phyloP scores from a whole-genome alignment of 2,113 vertebrate species.

The Capricornis sumatraensis region DNA sequence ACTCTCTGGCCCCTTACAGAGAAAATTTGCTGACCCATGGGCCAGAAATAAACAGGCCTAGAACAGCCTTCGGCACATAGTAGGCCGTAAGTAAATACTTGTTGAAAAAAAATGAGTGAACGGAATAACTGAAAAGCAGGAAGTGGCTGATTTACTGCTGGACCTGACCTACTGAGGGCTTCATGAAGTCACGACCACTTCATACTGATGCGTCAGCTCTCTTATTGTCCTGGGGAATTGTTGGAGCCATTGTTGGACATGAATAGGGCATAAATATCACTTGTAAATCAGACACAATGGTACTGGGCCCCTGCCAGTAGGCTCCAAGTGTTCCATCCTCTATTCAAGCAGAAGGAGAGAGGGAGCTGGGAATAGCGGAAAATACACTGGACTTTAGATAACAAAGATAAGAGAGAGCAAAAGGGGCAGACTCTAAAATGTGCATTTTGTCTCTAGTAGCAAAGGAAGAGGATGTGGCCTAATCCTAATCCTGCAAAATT shows the following conservation, averaged over 20 bases:
- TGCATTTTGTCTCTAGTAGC: conserved; percentile 54
- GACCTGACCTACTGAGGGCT: neutral
- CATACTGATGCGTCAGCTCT: conserved; percentile 37
- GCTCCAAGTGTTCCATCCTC: neutral
- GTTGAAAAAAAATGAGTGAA: neutral
- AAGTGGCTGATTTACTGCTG: conserved; percentile 26
- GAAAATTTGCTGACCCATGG: neutral
- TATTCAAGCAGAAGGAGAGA: neutral
- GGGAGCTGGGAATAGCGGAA: neutral
- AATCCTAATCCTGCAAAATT: conserved; percentile 61
- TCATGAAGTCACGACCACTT: conserved; percentile 26
- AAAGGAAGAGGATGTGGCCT: conserved; percentile 69
- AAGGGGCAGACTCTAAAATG: conserved; percentile 5
- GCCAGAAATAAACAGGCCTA: neutral
- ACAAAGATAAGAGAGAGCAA: neutral
- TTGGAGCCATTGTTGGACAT: conserved; percentile 29
- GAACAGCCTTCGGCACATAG: neutral
- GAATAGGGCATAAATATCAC: conserved; percentile 49
- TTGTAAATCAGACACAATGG: conserved; percentile 9
- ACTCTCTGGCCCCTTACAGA: neutral
- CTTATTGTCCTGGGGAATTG: neutral
- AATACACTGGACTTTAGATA: neutral
- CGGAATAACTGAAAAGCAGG: neutral
- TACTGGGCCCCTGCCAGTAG: neutral
- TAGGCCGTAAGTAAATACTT: neutral